Conservation (phyloP, 2,888 invertebrate genomes). For the Cerceris ruficornis region DNA sequence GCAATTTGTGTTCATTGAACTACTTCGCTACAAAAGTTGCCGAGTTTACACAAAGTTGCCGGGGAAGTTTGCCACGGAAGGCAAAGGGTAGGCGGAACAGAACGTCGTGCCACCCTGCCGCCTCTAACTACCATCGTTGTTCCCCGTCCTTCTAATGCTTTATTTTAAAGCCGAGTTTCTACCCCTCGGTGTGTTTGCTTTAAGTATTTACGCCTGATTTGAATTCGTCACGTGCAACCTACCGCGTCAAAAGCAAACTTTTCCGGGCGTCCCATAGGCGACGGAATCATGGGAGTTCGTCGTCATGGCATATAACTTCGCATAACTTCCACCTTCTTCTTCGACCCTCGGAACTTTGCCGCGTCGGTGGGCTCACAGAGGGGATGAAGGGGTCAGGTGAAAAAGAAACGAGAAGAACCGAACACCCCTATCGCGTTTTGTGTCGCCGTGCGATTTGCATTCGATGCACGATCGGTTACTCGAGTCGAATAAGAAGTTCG, state of each 20-base stretch:
- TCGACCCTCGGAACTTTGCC: constrained; percentile 24
- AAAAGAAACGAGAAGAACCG: constrained; percentile 26
- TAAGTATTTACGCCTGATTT: constrained; percentile 75
- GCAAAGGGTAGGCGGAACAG: background rate
- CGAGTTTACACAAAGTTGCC: constrained; percentile 70
- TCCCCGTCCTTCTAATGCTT: constrained; percentile 63
- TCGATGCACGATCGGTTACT: constrained; percentile 67
- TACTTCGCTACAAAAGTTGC: constrained; percentile 68
- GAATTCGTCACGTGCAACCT: constrained; percentile 69
- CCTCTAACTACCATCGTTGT: constrained; percentile 60
- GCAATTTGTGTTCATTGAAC: constrained; percentile 74
- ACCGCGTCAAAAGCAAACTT: constrained; percentile 69
- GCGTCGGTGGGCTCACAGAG: background rate
- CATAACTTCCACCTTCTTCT: background rate
- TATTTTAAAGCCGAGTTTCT: constrained; percentile 71
- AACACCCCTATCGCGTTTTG: constrained; percentile 58
- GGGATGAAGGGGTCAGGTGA: background rate
- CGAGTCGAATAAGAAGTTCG: constrained; percentile 63
- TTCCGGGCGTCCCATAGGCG: constrained; percentile 56
- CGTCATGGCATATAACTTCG: constrained; percentile 60
- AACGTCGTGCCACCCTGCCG: constrained; percentile 13
- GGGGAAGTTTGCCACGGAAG: constrained; percentile 45
- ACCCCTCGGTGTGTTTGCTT: constrained; percentile 64
- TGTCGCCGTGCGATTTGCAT: constrained; percentile 58
- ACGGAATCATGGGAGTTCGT: constrained; percentile 58